Conservation (phyloP, 2,797 vertebrate species). For the Bryconaethiops microstoma region DNA sequence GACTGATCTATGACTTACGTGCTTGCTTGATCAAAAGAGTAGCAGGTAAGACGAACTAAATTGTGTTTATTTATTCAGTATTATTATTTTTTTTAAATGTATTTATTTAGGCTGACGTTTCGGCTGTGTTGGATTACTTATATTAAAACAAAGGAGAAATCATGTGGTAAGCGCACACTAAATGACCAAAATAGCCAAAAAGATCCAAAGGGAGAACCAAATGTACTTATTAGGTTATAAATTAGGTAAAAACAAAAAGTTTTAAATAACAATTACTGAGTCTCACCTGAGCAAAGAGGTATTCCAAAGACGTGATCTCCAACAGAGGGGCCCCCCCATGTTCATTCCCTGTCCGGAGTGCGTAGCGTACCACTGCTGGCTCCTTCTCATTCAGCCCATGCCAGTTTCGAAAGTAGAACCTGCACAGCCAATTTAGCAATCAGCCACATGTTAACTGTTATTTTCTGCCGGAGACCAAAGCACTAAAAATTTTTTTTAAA, state of each 20-base stretch:
- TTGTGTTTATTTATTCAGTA: too few relatives aligned
- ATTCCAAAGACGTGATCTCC: conserved; percentile 85
- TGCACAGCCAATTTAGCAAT: conserved; percentile 46
- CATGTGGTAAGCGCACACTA: too few relatives aligned
- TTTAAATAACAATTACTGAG: background rate
- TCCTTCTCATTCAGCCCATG: conserved; percentile 82
- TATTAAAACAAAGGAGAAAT: too few relatives aligned
- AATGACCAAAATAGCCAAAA: too few relatives aligned
- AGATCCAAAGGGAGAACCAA: too few relatives aligned
- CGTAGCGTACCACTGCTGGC: conserved; percentile 76
- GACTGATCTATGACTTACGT: too few relatives aligned
- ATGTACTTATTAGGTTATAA: too few relatives aligned
- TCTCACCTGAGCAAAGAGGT: conserved; percentile 89
- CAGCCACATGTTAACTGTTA: background rate
- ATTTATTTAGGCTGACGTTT: too few relatives aligned
- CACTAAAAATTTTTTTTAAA: background rate
- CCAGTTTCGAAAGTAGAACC: conserved; percentile 93
- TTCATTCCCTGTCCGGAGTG: conserved; percentile 54
- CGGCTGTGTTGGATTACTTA: too few relatives aligned
- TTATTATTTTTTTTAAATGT: too few relatives aligned
- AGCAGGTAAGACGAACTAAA: too few relatives aligned
- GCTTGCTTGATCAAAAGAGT: too few relatives aligned
- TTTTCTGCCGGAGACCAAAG: background rate
- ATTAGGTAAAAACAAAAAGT: background rate
- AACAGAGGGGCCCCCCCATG: conserved; percentile 75